Evolutionary conservation across 2,888 invertebrate species (phyloP).

Genomic region (Nineta flava): DNA sequence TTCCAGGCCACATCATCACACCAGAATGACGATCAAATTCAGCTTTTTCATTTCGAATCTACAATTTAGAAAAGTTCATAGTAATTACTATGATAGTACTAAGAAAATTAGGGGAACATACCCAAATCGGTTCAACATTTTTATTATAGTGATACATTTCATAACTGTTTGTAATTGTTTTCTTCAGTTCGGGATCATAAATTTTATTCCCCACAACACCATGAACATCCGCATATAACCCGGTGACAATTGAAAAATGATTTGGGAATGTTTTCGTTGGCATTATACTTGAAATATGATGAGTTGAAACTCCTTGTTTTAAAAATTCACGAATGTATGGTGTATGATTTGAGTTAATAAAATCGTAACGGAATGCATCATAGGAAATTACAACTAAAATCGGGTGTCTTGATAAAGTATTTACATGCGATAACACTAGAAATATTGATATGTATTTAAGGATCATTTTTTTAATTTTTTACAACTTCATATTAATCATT

Average conservation of each 20-base stretch:
- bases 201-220: conserved; percentile 48
- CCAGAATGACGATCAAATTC: conserved; percentile 39
- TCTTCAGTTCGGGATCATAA: conserved; percentile 32
- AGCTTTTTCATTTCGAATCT: conserved; percentile 39
- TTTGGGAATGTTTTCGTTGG: conserved; percentile 61
- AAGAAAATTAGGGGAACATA: conserved; percentile 17
- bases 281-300: conserved; percentile 43
- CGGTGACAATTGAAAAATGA: conserved; percentile 56
- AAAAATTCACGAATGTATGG: conserved; percentile 40
- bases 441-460: conserved; percentile 5
- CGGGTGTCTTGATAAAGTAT: conserved; percentile 26
- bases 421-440: conserved; percentile 14
- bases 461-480: too few species aligned
- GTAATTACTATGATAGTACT: neutral
- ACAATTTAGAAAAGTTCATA: conserved; percentile 15
- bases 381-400: conserved; percentile 45
- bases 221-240: conserved; percentile 48
- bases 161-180: conserved; percentile 21
- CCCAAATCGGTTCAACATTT: conserved; percentile 40
- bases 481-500: too few species aligned
- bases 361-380: conserved; percentile 56
- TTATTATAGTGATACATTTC: conserved; percentile 39
- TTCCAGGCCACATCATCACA: conserved; percentile 56
- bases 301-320: conserved; percentile 35
- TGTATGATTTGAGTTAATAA: conserved; percentile 37